A percentile compares a stretch with the other conserved stretches of the same genome.
These are phyloP conservation scores for Amblyjoppa fuscipennis DNA, from an alignment of 2,888 invertebrate species.

Conservation along the genomic window DNA sequence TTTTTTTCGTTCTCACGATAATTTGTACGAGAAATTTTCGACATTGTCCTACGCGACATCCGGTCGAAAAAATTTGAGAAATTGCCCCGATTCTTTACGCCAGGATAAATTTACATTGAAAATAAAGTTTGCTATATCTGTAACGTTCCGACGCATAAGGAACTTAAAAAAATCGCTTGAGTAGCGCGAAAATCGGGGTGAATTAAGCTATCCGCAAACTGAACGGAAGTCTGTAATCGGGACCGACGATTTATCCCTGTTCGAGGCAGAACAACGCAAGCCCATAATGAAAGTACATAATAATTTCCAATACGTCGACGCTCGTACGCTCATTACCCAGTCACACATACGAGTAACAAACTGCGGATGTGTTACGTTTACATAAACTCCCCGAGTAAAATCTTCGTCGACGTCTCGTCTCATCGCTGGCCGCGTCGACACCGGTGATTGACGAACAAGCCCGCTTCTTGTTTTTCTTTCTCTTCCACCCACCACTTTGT, in stretches of 20 bases:
- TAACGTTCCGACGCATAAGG: not conserved
- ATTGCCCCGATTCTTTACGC: no score
- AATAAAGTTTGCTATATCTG: not conserved
- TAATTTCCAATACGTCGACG: constrained; percentile 40
- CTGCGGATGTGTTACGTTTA: constrained; percentile 41
- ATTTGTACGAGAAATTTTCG: not conserved
- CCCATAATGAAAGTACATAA: not conserved
- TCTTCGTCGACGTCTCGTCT: constrained; percentile 36
- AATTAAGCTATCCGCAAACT: not conserved
- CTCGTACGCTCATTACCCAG: constrained; percentile 38
- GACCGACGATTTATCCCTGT: constrained; percentile 18
- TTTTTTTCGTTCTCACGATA: not conserved
- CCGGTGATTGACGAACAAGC: constrained; percentile 54
- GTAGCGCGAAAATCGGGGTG: not conserved
- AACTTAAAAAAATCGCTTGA: not conserved
- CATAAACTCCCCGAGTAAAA: constrained; percentile 19
- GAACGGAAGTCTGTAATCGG: constrained; percentile 27
- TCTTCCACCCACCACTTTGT: constrained; percentile 5
- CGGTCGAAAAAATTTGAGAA: no score
- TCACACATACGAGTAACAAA: constrained; percentile 33
- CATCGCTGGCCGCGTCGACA: constrained; percentile 19
- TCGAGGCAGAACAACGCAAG: not conserved
- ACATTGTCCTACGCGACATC: no score
- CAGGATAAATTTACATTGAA: no score
- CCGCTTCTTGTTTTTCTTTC: constrained; percentile 50